Percentiles rank a stretch among this genome's conserved stretches.
These are phyloP conservation scores for Antechinus stuartii DNA, from an alignment of 2,113 vertebrate species.

Conservation along the genomic window DNA sequence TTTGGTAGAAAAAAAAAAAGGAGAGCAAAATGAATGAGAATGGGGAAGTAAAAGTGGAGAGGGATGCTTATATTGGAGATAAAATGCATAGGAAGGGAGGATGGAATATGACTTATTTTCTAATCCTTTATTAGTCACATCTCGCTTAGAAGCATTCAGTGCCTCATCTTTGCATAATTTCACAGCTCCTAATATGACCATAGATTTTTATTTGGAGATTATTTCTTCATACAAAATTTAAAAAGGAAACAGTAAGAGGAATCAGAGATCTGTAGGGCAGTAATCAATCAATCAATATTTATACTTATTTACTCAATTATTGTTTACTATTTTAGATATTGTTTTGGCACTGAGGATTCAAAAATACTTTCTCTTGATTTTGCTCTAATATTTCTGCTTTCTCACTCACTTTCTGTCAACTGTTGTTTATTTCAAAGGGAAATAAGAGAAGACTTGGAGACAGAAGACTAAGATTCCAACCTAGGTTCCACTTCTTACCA, in stretches of 20 bases:
- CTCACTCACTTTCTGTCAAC: neutral
- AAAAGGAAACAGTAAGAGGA: neutral
- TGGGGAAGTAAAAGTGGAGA: neutral
- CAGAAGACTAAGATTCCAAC: neutral
- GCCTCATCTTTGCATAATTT: neutral
- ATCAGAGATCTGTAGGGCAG: neutral
- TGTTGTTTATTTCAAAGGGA: neutral
- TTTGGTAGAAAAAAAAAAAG: neutral
- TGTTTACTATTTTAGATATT: neutral
- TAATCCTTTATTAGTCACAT: neutral
- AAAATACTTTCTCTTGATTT: neutral
- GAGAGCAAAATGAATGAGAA: neutral
- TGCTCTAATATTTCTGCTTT: neutral
- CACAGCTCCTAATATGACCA: neutral
- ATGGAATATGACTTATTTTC: neutral
- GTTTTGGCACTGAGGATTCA: neutral
- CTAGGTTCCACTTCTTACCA: neutral
- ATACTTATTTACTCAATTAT: neutral
- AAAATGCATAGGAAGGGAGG: neutral
- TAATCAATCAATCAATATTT: neutral
- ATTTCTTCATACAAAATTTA: neutral
- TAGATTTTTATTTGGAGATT: neutral
- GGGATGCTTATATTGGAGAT: neutral
- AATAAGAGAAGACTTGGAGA: neutral
- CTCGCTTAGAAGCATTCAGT: neutral